phyloP scores from a whole-genome alignment of 2,797 vertebrate genomes.

The Lithobates pipiens region DNA sequence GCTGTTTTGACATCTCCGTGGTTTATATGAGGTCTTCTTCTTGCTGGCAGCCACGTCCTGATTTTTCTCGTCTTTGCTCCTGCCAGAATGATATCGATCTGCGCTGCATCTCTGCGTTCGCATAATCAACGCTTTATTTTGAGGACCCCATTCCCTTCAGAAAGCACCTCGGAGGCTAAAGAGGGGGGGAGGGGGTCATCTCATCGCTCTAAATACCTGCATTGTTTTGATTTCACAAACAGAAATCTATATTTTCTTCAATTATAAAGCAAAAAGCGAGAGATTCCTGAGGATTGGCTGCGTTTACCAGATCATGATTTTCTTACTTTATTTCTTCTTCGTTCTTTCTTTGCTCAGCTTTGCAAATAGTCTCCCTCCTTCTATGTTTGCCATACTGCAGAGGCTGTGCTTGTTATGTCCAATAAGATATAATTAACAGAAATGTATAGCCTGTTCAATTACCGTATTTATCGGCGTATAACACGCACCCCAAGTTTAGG shows the following conservation, averaged over 20 bases:
- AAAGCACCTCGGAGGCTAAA: background rate
- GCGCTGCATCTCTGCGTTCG: background rate
- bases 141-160: background rate
- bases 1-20: slow-evolving; percentile 8
- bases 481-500: too few species aligned
- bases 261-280: background rate
- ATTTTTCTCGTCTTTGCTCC: slow-evolving; percentile 13
- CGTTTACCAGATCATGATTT: background rate
- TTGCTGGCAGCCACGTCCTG: background rate
- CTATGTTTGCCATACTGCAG: too few species aligned
- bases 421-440: too few species aligned
- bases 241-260: background rate
- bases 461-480: too few species aligned
- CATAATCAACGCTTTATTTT: background rate
- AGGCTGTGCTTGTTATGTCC: too few species aligned
- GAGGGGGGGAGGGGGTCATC: too few species aligned
- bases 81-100: slow-evolving; percentile 36
- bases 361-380: too few species aligned
- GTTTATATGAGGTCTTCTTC: background rate
- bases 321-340: background rate
- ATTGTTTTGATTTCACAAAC: background rate
- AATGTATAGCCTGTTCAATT: too few species aligned
- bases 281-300: background rate
- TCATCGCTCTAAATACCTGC: background rate
- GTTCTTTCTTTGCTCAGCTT: background rate